Base-by-base conservation (phyloP, 2,797 vertebrate genomes). In the Typhlichthys eigenmanni region DNA sequence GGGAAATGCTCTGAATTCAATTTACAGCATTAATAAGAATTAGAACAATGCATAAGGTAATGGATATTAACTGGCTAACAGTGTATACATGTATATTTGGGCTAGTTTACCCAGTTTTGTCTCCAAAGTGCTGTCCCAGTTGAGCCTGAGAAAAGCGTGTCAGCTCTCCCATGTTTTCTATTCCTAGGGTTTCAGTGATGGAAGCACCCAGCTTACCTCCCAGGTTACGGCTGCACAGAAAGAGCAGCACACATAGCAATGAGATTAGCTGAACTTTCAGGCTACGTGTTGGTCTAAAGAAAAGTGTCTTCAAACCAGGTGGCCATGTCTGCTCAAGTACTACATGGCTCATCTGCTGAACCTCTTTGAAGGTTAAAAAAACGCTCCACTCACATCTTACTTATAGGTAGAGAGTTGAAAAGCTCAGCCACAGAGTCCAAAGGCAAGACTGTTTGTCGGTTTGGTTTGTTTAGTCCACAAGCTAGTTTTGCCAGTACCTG, bases 401-500 rank as follows among this genome's bases (percentile, higher is more conserved):
- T n/a, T 56, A 99, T 74, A 1, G 95, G 95, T 60, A 96, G 84
- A 0, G 92, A 90, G 84, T 71, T 94, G 79, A 99, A 98, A 74
- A 99, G 95, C 65, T 93, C 88, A 0, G 94, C 75, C 55, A 98
- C 94, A 0, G 94, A 95, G 5, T 81, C 92, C 1, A 91, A 85
- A 13, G 96, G 93, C 34, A 99, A 55, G 34, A 99, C 60, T 0
- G 98, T 99, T 88, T 99, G 98, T 1, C 93, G 91, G 79, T 98
- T 98, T 7, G 98, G 98, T 79, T 98, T 99, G 90, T 99, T 97
- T 64, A 99, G 80, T 52, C 96, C 96, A 80, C 97, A 99, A n/a
- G 95, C 95, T 58, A 99, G 87, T 83, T 99, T 99, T 38, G 98
- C 93, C 81, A 99, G 76, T 0, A 96, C 94, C 98, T 99, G 70